Evolutionary conservation across 2,797 vertebrate genomes (phyloP), one percentile per base, ranked within the genome.

Genomic region (Sciurus vulgaris): DNA sequence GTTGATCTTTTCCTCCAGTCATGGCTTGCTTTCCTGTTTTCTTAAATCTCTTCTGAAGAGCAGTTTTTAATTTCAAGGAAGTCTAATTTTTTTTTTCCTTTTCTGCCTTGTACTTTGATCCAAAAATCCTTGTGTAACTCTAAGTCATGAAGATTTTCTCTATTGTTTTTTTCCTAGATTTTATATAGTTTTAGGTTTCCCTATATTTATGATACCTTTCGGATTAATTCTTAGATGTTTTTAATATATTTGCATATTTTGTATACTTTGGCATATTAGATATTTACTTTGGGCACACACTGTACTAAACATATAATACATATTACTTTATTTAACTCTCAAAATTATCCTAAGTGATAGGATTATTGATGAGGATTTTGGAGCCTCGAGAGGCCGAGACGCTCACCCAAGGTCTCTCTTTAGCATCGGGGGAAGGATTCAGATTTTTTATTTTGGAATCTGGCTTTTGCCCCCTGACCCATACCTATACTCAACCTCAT

Each of bases 171-270:
- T 93, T 79, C 2, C 24, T 1, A 63, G 28, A 77, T 70, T 83
- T 93, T 72, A 61, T 63, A 67, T 24, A 22, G 70, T 85, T 96
- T 82, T 89, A 74, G 26, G 44, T 74, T 41, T 95, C 91, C 54
- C 54, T 20, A 56, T 56, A 17, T 7, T 56, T 56, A 65, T 63
- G 69, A 56, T 47, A 17, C 41, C 67, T 56, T 94, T 72, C 41
- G 11, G 26, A 3, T 86, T 22, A 59, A 59, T 76, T 81, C 26
- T 7, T 17, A 81, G 59, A 59, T 61, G 41, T 20, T 86, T 59
- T 82, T 70, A 38, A 88, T 63, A 30, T 30, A 44, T 90, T 72
- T 56, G 5, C 26, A 12, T 17, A 56, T 24, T 26, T 59, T 24
- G 9, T 59, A 59, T 22, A 59, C 8, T 79, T 86, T 79, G 73